Conservation (phyloP, 2,797 vertebrate genomes). For the Cirrhinus mrigala region DNA sequence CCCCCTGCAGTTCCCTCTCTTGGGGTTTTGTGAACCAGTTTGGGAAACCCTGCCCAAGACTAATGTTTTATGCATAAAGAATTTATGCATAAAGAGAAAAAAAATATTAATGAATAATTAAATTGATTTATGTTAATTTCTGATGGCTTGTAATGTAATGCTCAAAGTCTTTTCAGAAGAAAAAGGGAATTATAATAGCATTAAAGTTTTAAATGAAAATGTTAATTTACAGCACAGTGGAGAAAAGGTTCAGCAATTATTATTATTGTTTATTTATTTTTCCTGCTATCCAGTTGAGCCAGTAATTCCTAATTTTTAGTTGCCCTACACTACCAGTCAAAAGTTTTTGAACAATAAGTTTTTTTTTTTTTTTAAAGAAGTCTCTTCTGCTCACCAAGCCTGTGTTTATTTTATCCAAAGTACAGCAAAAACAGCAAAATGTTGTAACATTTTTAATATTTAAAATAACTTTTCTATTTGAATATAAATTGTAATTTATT, state of each 20-base stretch:
- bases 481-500: too few relatives aligned
- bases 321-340: neutral
- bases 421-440: too few relatives aligned
- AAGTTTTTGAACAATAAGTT: too few relatives aligned
- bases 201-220: neutral
- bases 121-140: conserved; percentile 67
- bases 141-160: conserved; percentile 67
- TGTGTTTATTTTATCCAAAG: too few relatives aligned
- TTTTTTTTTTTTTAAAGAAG: too few relatives aligned
- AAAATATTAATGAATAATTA: conserved; percentile 74
- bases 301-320: neutral
- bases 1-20: neutral
- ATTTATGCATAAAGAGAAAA: neutral
- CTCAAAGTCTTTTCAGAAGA: conserved; percentile 64
- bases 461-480: too few relatives aligned
- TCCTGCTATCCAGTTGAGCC: neutral
- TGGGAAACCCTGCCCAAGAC: too few relatives aligned
- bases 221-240: too few relatives aligned
- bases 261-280: neutral
- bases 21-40: neutral
- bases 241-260: neutral
- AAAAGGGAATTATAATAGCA: neutral
- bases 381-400: too few relatives aligned
- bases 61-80: neutral
- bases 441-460: too few relatives aligned